Conservation (phyloP, 1,140 invertebrate species). For the Euglossa dilemma region DNA sequence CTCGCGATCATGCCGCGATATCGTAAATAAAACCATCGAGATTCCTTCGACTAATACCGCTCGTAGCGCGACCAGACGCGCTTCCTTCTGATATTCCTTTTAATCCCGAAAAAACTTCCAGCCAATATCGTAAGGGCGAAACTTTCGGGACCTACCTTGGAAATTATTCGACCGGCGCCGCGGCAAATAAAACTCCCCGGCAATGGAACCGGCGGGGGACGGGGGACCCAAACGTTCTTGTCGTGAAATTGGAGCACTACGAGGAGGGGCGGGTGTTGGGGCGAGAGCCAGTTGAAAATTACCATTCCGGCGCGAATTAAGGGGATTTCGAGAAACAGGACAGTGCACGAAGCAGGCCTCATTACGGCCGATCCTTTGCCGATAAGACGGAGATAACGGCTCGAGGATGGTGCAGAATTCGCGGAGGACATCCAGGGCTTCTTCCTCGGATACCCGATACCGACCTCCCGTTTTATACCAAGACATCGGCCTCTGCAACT, state of each 20-base stretch:
- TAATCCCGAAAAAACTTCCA: conserved; percentile 13
- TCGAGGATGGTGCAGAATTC: neutral
- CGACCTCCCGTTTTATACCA: neutral
- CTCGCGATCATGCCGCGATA: conserved; percentile 53
- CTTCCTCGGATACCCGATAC: neutral
- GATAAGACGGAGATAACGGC: neutral
- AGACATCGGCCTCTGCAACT: no score
- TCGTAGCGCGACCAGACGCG: neutral
- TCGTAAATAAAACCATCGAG: conserved; percentile 44
- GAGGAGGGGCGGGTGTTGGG: neutral
- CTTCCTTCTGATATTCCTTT: conserved; percentile 26
- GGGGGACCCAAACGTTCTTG: neutral
- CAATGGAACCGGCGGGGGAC: no score
- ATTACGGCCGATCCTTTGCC: conserved; percentile 14
- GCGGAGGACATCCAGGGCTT: neutral
- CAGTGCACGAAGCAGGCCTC: conserved; percentile 14
- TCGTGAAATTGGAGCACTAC: neutral
- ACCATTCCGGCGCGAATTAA: conserved; percentile 29
- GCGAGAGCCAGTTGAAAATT: conserved; percentile 2
- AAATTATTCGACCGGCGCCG: conserved; percentile 1
- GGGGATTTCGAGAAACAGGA: conserved; percentile 27
- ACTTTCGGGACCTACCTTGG: neutral
- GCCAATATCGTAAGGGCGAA: neutral
- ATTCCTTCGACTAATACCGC: conserved; percentile 47
- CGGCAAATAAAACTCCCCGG: conserved; percentile 8